Evolutionary conservation across 1,140 invertebrate genomes (phyloP).

Genomic region (Copidosoma floridanum): DNA sequence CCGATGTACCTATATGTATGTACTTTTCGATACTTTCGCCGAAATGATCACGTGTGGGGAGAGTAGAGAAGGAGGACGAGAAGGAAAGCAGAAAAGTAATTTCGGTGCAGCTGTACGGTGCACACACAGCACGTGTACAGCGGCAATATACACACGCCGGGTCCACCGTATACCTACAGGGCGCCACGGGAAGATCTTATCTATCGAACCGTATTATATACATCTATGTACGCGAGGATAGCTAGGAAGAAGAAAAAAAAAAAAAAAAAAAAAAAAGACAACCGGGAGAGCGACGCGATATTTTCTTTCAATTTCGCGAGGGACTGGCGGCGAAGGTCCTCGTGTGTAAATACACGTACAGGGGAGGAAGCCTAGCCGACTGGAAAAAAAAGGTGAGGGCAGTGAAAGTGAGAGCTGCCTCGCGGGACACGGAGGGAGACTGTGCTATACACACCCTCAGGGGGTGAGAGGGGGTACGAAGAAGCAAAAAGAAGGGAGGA

Average conservation of each 20-base stretch:
- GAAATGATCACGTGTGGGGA: background rate
- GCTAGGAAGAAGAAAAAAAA: too few species aligned
- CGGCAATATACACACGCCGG: background rate
- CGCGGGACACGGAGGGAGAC: constrained; percentile 15
- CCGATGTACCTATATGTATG: too few species aligned
- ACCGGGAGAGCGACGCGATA: constrained; percentile 29
- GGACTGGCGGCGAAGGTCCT: constrained; percentile 11
- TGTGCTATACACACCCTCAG: background rate
- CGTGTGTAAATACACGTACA: too few species aligned
- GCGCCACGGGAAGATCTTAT: too few species aligned
- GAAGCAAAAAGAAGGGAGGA: background rate
- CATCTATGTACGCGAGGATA: too few species aligned
- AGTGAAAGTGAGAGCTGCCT: too few species aligned
- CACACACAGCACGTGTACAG: constrained; percentile 1
- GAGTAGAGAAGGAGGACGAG: background rate
- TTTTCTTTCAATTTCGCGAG: constrained; percentile 49
- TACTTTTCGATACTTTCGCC: constrained; percentile 18
- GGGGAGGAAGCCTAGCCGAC: too few species aligned
- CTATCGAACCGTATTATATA: too few species aligned
- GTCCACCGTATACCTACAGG: too few species aligned
- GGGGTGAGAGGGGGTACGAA: constrained; percentile 15
- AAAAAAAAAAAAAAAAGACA: too few species aligned
- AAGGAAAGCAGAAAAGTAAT: constrained; percentile 19
- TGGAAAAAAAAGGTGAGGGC: too few species aligned
- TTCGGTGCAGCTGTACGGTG: constrained; percentile 10